Evolutionary conservation across 2,888 invertebrate genomes (phyloP), one percentile per base, ranked within the genome.

Genomic region (Plagodis dolabraria): DNA sequence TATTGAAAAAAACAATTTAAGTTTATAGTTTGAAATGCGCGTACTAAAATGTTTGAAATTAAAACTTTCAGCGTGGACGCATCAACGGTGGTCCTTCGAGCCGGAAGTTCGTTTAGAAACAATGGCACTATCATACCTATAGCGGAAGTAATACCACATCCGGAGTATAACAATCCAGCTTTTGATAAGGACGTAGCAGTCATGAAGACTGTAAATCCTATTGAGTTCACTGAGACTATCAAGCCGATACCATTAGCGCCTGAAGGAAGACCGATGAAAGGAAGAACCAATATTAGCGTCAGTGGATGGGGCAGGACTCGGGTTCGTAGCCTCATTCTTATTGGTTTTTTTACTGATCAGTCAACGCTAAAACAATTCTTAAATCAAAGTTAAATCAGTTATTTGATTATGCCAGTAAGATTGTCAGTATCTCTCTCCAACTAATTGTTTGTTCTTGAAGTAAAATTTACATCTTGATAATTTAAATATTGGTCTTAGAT

Each of bases 131-230:
- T 86, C 5, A 87, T 92, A 44, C 86, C 86, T 0, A 87, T 92
- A 56, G 84, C 83, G 0, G 81, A 88, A 69, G 87, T 92, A 2
- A 87, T 62, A 0, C 77, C 89, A 0, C 89, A 90, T 46, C 88
- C 92, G 0, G 68, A 84, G 36, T 92, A 90, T 56, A 75, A 89
- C 57, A 64, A 71, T n/a, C 89, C 91, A 2, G 67, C 69, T 0
- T 92, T 89, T 55, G 92, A 92, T 65, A 89, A 90, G 44, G 92
- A 92, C 56, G 85, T 91, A 0, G 90, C 88, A 0, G 86, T 88
- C 8, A 88, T 91, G 85, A 86, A 69, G 68, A 89, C 91, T 0
- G 83, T 66, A 2, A 74, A 83, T 0, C 89, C 89, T 0, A 85
- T 92, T 0, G 49, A 80, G 51, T 86, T 89, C 33, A 76, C 68